Evolutionary conservation across 2,113 vertebrate species (phyloP).

Genomic region (Lophochroa leadbeateri): DNA sequence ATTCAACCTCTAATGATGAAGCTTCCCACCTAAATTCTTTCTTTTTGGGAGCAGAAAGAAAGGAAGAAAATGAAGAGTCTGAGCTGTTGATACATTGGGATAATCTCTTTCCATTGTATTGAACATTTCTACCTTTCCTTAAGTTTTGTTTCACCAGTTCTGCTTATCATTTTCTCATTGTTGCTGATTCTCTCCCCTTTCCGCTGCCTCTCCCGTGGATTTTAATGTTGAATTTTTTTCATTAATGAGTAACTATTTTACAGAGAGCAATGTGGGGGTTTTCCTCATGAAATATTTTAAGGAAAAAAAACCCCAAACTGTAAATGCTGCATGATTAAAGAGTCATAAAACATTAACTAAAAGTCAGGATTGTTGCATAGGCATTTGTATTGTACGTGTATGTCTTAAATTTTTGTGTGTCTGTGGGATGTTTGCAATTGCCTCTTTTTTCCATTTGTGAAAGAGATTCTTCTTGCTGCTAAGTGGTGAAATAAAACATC

Average conservation of each 20-base stretch:
- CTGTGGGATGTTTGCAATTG: conserved; percentile 62
- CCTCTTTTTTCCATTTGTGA: conserved; percentile 65
- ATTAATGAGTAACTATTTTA: conserved; percentile 46
- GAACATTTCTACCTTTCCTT: conserved; percentile 76
- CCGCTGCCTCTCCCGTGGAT: conserved; percentile 41
- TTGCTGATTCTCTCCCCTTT: conserved; percentile 23
- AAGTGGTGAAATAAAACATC: conserved; percentile 69
- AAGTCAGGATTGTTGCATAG: conserved; percentile 67
- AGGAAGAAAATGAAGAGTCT: conserved; percentile 81
- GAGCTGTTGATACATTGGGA: conserved; percentile 79
- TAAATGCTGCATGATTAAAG: conserved; percentile 70
- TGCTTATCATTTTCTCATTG: conserved; percentile 63
- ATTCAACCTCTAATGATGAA: conserved; percentile 79
- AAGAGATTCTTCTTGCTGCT: conserved; percentile 63
- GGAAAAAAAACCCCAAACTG: background rate
- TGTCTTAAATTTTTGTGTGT: conserved; percentile 66
- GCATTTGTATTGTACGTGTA: conserved; percentile 62
- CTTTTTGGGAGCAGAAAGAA: conserved; percentile 78
- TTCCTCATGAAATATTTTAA: conserved; percentile 9
- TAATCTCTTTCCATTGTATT: conserved; percentile 77
- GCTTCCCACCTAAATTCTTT: conserved; percentile 82
- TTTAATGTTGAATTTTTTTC: conserved; percentile 49
- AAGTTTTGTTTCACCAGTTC: conserved; percentile 75
- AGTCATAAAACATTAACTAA: conserved; percentile 50
- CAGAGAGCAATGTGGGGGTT: conserved; percentile 25